Base-by-base conservation (phyloP, 2,888 invertebrate species). In the Sepioteuthis lessoniana region DNA sequence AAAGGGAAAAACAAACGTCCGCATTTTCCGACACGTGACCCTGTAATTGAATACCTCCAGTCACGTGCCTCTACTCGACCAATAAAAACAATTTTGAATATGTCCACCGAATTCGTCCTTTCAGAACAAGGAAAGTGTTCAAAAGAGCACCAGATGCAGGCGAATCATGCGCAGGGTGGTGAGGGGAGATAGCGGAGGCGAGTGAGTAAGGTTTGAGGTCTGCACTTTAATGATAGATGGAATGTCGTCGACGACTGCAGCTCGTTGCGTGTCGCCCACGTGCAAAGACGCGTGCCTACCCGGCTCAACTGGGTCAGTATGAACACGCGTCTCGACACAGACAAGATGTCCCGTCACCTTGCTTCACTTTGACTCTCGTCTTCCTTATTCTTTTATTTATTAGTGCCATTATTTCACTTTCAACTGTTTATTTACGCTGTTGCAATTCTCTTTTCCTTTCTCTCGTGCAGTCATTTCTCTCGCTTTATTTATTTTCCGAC, bases 21-120 rank as follows among this genome's bases (percentile, higher is more conserved):
- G n/a, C 76, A 76, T 35, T 76, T 76, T 76, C 76, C n/a, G 35
- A 76, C 76, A 76, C 76, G 76, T 76, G 76, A n/a, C 76, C 35
- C 76, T 76, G 76, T 76, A 76, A 76, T 76, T 76, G 76, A 76
- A n/a, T 76, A 76, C 76, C n/a, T n/a, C 10, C n/a, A 35, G 76
- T 76, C 76, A 76, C 76, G 76, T 76, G 76, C 35, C 76, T 76
- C 76, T 76, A 76, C 76, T 76, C 76, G 76, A 35, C 76, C 76
- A 76, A 76, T 76, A 76, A 76, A 76, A 76, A 76, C 76, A 76
- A 76, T 76, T 76, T 76, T 35, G 76, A 76, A n/a, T 76, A 76
- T 35, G n/a, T 76, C 76, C 76, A 35, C n/a, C 8, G 76, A 76
- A 35, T 76, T n/a, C 76, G n/a, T n/a, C 76, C n/a, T 76, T 76